Percentiles rank a stretch among this genome's conserved stretches.
phyloP scores from a whole-genome alignment of 2,113 vertebrate genomes.

The Tetrax tetrax region DNA sequence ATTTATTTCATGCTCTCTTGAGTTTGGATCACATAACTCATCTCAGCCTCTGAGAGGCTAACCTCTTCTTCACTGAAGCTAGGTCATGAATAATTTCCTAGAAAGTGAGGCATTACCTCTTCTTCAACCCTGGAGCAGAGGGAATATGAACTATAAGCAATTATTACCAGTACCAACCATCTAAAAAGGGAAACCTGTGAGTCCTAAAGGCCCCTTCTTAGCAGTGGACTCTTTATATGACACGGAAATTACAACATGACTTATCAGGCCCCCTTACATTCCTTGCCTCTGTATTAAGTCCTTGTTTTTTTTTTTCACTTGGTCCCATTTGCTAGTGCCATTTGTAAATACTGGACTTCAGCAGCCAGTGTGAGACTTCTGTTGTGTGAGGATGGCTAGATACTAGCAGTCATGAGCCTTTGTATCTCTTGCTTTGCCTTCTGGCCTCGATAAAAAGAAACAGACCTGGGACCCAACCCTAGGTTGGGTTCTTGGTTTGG shows the following conservation, averaged over 20 bases:
- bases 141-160: background rate
- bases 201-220: background rate
- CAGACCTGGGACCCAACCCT: background rate
- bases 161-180: background rate
- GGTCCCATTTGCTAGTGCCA: background rate
- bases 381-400: background rate
- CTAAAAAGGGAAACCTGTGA: background rate
- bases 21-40: slow-evolving; percentile 40
- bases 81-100: slow-evolving; percentile 58
- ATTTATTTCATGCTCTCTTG: slow-evolving; percentile 65
- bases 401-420: background rate
- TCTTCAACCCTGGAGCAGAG: background rate
- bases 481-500: background rate
- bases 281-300: background rate
- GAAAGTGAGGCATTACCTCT: slow-evolving; percentile 47
- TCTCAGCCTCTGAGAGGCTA: slow-evolving; percentile 10
- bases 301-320: background rate
- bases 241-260: background rate
- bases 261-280: background rate
- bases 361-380: background rate
- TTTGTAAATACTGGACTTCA: background rate
- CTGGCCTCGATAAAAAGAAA: background rate
- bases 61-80: slow-evolving; percentile 17
- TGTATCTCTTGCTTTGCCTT: background rate
- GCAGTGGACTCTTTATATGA: background rate